Conservation (phyloP, 2,888 invertebrate species). For the Philonicus albiceps region DNA sequence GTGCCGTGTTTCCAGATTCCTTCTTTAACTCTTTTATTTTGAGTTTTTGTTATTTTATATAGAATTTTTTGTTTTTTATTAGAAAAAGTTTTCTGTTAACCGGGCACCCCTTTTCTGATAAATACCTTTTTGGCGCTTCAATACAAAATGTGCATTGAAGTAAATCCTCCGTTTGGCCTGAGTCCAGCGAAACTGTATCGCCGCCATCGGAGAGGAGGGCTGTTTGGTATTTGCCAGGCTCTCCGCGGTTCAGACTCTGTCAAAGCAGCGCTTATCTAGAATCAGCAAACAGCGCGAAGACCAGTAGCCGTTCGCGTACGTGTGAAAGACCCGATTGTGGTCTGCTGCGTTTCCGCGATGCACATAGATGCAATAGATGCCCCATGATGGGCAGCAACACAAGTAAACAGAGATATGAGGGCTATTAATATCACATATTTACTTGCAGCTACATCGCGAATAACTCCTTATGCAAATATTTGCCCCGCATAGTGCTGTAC, state of each 20-base stretch:
- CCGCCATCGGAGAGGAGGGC: neutral
- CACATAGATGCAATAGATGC: neutral
- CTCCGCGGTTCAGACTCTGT: neutral
- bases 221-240: neutral
- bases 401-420: neutral
- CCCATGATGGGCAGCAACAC: neutral
- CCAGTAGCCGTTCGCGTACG: neutral
- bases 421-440: slow-evolving; percentile 15
- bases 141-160: neutral
- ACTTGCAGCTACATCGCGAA: neutral
- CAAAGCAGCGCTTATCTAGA: neutral
- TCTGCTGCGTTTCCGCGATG: neutral
- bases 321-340: slow-evolving; percentile 1
- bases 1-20: neutral
- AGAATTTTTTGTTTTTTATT: neutral
- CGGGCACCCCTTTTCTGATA: neutral
- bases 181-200: neutral
- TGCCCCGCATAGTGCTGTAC: slow-evolving; percentile 14
- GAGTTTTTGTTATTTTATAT: neutral
- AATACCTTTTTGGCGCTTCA: neutral
- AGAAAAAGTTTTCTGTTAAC: neutral
- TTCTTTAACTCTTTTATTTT: neutral
- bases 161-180: neutral
- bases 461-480: slow-evolving; percentile 34
- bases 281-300: neutral